Conservation (phyloP, 2,797 vertebrate species). For the Acipenser oxyrinchus region DNA sequence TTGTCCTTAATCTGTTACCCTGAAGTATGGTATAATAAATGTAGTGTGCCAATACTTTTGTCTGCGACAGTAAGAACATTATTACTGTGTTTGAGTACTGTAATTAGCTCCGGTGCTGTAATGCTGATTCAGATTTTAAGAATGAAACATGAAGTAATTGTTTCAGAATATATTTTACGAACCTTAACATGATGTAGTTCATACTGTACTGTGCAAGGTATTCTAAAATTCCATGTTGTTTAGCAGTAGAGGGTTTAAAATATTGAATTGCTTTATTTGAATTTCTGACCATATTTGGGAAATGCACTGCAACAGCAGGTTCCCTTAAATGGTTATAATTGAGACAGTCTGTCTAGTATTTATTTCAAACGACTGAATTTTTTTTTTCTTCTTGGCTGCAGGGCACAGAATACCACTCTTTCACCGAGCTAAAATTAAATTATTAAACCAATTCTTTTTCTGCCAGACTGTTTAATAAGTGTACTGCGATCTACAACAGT, state of each 20-base stretch:
- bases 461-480: conserved; percentile 14
- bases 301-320: conserved; percentile 25
- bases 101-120: no score
- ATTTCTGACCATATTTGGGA: conserved; percentile 53
- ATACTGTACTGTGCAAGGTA: no score
- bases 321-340: conserved; percentile 55
- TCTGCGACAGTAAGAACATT: no score
- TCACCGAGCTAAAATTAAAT: conserved; percentile 29
- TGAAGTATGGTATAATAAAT: no score
- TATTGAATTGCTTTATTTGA: conserved; percentile 41
- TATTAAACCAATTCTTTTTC: conserved; percentile 27
- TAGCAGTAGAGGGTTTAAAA: conserved; percentile 33
- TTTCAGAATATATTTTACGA: no score
- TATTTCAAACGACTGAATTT: conserved; percentile 31
- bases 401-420: conserved; percentile 29
- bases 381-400: conserved; percentile 25
- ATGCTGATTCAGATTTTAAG: no score
- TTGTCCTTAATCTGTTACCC: no score
- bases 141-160: no score
- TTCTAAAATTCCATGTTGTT: no score
- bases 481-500: conserved; percentile 12
- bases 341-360: conserved; percentile 31
- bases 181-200: no score
- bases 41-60: no score
- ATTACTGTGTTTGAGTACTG: no score